Evolutionary conservation across 1,140 invertebrate species (phyloP).

Genomic region (Scaptomyza hsui): DNA sequence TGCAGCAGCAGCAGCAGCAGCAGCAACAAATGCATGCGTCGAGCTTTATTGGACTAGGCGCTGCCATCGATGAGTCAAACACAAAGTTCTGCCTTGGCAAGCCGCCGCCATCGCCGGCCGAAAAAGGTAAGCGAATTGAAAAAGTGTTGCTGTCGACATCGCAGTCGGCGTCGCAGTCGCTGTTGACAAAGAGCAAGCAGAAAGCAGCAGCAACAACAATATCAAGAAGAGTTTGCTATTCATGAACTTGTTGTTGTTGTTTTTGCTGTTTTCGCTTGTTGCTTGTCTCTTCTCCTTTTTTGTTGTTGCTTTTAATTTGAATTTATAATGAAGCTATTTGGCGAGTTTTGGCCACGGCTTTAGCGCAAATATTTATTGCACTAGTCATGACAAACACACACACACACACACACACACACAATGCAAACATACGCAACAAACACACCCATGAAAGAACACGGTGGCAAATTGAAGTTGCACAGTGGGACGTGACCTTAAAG

Average conservation of each 20-base stretch:
- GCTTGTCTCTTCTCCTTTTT: slow-evolving; percentile 38
- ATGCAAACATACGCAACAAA: slow-evolving; percentile 17
- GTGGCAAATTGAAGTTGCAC: slow-evolving; percentile 32
- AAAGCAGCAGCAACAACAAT: slow-evolving; percentile 32
- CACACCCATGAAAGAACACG: slow-evolving; percentile 44
- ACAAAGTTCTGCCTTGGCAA: slow-evolving; percentile 76
- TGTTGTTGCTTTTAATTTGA: slow-evolving; percentile 61
- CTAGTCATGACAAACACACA: slow-evolving; percentile 63
- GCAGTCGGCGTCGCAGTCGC: not conserved
- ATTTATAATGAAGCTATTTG: slow-evolving; percentile 80
- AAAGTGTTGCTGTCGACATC: slow-evolving; percentile 5
- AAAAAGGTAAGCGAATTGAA: slow-evolving; percentile 70
- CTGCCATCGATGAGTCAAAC: slow-evolving; percentile 80
- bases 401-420: slow-evolving; percentile 10
- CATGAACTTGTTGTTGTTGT: slow-evolving; percentile 35
- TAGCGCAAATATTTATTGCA: slow-evolving; percentile 79
- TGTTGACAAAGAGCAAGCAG: slow-evolving; percentile 26
- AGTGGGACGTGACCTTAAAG: slow-evolving; percentile 17
- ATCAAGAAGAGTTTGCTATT: slow-evolving; percentile 38
- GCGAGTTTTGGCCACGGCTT: slow-evolving; percentile 61
- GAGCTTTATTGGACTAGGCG: slow-evolving; percentile 68
- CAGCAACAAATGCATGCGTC: slow-evolving; percentile 35
- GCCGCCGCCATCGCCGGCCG: slow-evolving; percentile 70
- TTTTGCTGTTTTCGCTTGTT: slow-evolving; percentile 43
- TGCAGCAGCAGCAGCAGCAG: slow-evolving; percentile 36